Evolutionary conservation across 2,797 vertebrate genomes (phyloP).

Genomic region (Tachyglossus aculeatus): DNA sequence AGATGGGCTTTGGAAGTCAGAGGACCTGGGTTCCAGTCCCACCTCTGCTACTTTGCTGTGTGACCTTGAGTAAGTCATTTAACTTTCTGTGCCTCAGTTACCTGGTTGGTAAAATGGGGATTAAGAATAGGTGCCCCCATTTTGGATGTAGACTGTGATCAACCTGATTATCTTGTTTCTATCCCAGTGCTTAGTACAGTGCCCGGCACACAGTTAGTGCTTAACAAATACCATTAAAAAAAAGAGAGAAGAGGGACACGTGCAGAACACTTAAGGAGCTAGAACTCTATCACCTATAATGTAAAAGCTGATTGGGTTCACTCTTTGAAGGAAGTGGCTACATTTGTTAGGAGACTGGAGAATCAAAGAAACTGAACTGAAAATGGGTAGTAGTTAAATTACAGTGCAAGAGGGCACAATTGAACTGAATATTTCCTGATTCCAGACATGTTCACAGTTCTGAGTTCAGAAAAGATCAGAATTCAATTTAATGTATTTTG

Average conservation of each 20-base stretch:
- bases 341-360: constrained; percentile 47
- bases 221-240: no score
- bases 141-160: no score
- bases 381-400: constrained; percentile 49
- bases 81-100: no score
- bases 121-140: no score
- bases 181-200: no score
- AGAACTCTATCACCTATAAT: constrained; percentile 10
- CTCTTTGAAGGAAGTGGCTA: constrained; percentile 30
- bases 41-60: no score
- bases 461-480: constrained; percentile 31
- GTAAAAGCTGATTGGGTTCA: neutral
- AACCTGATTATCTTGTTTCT: no score
- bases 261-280: constrained; percentile 18
- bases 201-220: no score
- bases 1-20: no score
- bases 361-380: constrained; percentile 57
- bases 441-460: constrained; percentile 24
- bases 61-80: no score
- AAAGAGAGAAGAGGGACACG: neutral
- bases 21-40: no score
- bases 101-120: no score
- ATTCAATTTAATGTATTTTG: constrained; percentile 17
- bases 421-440: constrained; percentile 37
- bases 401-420: constrained; percentile 26